phyloP scores from a whole-genome alignment of 2,888 invertebrate genomes.

The Ochropacha duplaris region DNA sequence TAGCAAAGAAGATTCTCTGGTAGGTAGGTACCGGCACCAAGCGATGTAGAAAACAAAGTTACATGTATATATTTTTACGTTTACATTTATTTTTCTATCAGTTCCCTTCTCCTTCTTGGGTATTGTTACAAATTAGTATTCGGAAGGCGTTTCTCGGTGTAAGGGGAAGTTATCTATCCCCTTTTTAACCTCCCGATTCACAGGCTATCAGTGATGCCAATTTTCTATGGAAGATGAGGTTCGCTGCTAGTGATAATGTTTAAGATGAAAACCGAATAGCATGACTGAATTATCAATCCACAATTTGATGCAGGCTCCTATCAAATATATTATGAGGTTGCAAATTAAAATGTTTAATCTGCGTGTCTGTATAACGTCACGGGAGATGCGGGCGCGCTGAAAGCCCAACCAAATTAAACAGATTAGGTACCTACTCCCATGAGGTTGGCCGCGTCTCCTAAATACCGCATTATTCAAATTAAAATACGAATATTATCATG shows the following conservation, averaged over 20 bases:
- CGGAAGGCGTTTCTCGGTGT: conserved; percentile 31
- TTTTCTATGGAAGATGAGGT: conserved; percentile 22
- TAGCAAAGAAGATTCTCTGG: conserved; percentile 46
- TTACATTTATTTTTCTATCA: conserved; percentile 35
- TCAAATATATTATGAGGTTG: not conserved
- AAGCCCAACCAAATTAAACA: conserved; percentile 45
- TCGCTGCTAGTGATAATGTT: conserved; percentile 18
- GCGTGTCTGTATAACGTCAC: conserved; percentile 17
- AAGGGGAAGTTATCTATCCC: conserved; percentile 41
- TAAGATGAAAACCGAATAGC: not conserved
- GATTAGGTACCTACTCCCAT: conserved; percentile 48
- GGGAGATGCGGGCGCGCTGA: conserved; percentile 28
- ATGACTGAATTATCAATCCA: no score
- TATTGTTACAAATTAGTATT: conserved; percentile 55
- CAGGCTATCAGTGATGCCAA: conserved; percentile 25
- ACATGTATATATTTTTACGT: conserved; percentile 23
- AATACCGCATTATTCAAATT: conserved; percentile 58
- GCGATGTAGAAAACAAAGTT: conserved; percentile 32
- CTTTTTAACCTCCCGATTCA: conserved; percentile 32
- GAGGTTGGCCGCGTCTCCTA: conserved; percentile 34
- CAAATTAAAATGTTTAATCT: conserved; percentile 10
- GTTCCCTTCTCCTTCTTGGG: conserved; percentile 27
- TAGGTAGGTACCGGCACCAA: conserved; percentile 16
- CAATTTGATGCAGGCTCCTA: not conserved
- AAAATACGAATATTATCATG: conserved; percentile 49